These are phyloP conservation scores for Delphinus delphis DNA, from an alignment of 2,113 vertebrate species.

Conservation along the genomic window DNA sequence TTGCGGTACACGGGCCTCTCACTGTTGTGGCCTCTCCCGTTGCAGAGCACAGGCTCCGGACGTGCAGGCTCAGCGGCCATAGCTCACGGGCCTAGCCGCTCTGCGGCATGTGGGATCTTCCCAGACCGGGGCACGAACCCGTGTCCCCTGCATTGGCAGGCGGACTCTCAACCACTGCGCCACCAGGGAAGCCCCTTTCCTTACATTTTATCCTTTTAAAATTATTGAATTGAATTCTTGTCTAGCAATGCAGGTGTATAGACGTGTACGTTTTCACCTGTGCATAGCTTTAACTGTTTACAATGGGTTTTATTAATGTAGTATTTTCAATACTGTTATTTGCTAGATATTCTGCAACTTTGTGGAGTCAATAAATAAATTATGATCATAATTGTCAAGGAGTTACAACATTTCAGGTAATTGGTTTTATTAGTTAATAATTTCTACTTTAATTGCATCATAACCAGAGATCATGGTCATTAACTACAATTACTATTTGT, in stretches of 20 bases:
- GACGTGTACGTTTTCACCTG: background rate
- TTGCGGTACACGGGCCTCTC: no score
- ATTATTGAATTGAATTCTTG: conserved; percentile 13
- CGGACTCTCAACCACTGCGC: no score
- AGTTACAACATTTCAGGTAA: conserved; percentile 1
- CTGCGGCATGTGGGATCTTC: no score
- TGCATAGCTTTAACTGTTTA: background rate
- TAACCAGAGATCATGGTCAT: conserved; percentile 9
- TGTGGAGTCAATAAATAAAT: background rate
- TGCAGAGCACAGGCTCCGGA: no score
- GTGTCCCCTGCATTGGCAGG: no score
- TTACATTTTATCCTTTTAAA: conserved; percentile 5
- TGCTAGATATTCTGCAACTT: conserved; percentile 18
- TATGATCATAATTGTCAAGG: background rate
- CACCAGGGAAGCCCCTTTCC: background rate
- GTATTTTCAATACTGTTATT: background rate
- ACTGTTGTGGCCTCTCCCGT: no score
- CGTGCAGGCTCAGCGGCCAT: no score
- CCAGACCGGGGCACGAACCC: no score
- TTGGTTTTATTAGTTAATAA: conserved; percentile 42
- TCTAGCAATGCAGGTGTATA: background rate
- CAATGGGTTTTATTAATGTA: background rate
- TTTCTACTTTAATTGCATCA: conserved; percentile 20
- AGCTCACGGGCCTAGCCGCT: no score
- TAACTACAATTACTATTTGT: background rate